Percentiles rank a stretch among this genome's conserved stretches.
Conservation (phyloP, 2,888 invertebrate genomes). For the Ophion ellenae region DNA sequence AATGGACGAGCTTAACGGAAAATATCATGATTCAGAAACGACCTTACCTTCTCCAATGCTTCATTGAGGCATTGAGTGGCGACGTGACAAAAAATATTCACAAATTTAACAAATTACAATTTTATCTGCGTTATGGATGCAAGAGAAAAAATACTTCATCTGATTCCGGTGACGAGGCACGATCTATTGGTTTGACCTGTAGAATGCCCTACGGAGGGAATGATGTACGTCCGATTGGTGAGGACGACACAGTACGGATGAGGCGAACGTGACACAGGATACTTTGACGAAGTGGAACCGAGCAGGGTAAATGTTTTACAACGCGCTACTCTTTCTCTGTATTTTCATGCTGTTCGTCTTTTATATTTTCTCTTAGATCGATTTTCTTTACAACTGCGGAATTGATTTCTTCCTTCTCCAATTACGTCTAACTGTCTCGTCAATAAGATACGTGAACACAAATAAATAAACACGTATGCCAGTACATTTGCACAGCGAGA, state of each 20-base stretch:
- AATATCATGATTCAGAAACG: too few relatives aligned
- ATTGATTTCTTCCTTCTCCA: not conserved
- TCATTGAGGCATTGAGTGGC: not conserved
- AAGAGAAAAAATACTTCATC: not conserved
- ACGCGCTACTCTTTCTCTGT: not conserved
- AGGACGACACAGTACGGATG: conserved; percentile 77
- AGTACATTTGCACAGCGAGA: too few relatives aligned
- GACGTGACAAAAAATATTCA: not conserved
- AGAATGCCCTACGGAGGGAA: not conserved
- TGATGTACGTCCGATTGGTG: conserved; percentile 69
- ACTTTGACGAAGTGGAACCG: not conserved
- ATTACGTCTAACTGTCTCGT: too few relatives aligned
- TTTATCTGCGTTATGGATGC: not conserved
- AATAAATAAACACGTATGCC: not conserved
- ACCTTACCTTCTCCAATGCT: too few relatives aligned
- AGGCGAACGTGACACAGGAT: conserved; percentile 38
- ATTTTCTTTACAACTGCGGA: not conserved
- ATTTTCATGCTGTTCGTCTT: not conserved
- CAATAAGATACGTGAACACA: not conserved
- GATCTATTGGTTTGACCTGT: not conserved
- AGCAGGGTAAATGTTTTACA: too few relatives aligned
- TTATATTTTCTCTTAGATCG: not conserved
- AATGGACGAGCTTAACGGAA: too few relatives aligned
- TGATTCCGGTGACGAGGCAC: not conserved
- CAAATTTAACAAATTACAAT: not conserved